Evolutionary conservation across 2,888 invertebrate genomes (phyloP).

Genomic region (Apamea sordens): DNA sequence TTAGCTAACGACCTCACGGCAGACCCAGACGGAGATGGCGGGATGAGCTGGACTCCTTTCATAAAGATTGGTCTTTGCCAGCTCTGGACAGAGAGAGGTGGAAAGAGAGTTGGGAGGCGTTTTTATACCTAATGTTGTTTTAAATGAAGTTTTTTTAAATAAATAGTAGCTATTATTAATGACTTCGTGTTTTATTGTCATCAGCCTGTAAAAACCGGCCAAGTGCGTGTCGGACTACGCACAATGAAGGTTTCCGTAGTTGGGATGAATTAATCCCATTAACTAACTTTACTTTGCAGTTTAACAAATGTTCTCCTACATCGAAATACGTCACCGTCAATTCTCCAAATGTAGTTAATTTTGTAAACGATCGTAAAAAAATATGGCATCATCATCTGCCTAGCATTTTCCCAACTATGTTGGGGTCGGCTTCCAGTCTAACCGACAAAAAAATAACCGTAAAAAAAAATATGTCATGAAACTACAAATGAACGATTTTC

Average conservation of each 20-base stretch:
- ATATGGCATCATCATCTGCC: too few relatives aligned
- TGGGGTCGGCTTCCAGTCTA: too few relatives aligned
- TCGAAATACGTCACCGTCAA: background rate
- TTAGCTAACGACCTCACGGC: too few relatives aligned
- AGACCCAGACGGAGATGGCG: too few relatives aligned
- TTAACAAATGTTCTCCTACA: background rate
- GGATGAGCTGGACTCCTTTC: too few relatives aligned
- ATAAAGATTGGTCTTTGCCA: too few relatives aligned
- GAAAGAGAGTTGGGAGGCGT: background rate
- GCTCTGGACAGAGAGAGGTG: background rate
- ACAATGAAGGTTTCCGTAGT: background rate
- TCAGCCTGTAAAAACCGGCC: background rate
- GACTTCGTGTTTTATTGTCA: background rate
- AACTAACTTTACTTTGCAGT: background rate
- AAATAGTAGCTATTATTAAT: background rate
- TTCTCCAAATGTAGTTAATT: background rate
- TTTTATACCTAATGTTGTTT: background rate
- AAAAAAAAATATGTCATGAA: too few relatives aligned
- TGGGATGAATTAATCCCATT: background rate
- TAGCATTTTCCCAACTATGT: too few relatives aligned
- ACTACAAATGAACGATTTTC: background rate
- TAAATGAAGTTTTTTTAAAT: constrained; percentile 8
- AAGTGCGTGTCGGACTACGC: background rate
- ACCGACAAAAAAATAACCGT: too few relatives aligned
- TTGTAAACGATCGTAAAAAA: too few relatives aligned